phyloP scores from a whole-genome alignment of 2,888 invertebrate species.

The Tachina fera region DNA sequence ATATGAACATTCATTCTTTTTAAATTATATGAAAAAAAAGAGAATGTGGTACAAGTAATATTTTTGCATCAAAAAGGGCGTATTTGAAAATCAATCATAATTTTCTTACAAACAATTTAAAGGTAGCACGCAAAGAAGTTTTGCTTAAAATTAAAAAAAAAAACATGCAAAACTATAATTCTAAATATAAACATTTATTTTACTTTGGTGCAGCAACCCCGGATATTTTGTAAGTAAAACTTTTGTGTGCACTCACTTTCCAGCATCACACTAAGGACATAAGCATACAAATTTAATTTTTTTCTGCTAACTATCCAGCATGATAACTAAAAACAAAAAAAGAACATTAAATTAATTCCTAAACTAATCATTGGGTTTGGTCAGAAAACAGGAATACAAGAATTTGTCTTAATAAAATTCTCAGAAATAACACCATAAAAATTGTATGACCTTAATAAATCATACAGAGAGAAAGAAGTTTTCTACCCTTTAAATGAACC shows the following conservation, averaged over 20 bases:
- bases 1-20: constrained; percentile 23
- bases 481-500: constrained; percentile 50
- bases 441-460: constrained; percentile 70
- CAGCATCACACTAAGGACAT: background rate
- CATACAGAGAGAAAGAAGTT: constrained; percentile 31
- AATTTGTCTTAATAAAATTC: constrained; percentile 68
- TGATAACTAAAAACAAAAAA: background rate
- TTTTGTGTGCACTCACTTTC: background rate
- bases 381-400: constrained; percentile 49
- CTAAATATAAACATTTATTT: too few relatives aligned
- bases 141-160: background rate
- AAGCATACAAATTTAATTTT: background rate
- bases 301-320: background rate
- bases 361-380: constrained; percentile 63
- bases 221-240: background rate
- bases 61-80: constrained; percentile 53
- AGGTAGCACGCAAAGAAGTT: constrained; percentile 5
- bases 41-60: constrained; percentile 22
- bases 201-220: background rate
- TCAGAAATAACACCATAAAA: constrained; percentile 63
- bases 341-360: constrained; percentile 26
- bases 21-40: constrained; percentile 13
- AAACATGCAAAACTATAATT: too few relatives aligned
- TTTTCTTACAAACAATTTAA: constrained; percentile 40
- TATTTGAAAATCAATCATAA: constrained; percentile 63